A percentile compares a stretch with the other conserved stretches of the same genome.
Evolutionary conservation across 2,797 vertebrate genomes (phyloP).

Genomic region (Cirrhinus mrigala): DNA sequence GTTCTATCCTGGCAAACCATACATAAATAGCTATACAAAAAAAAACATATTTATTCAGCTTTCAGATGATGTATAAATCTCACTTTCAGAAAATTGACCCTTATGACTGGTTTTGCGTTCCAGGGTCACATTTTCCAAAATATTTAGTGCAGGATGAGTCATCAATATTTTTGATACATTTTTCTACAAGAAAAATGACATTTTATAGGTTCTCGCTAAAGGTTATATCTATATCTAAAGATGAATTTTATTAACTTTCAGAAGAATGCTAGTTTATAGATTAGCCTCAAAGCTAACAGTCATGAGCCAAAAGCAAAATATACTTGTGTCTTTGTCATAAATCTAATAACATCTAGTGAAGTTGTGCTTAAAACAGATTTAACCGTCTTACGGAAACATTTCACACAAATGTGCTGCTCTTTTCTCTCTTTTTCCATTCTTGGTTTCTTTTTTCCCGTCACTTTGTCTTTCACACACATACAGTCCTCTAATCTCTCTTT

Average conservation of each 20-base stretch:
- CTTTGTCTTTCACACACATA: constrained; percentile 5
- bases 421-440: background rate
- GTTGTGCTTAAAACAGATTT: background rate
- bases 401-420: background rate
- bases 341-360: background rate
- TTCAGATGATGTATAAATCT: no score
- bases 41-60: no score
- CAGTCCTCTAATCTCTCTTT: constrained; percentile 40
- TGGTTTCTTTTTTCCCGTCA: constrained; percentile 10
- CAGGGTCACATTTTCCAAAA: no score
- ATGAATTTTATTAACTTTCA: background rate
- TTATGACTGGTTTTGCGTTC: no score
- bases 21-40: no score
- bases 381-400: background rate
- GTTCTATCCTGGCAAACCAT: no score
- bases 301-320: background rate
- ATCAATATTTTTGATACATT: no score
- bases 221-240: background rate
- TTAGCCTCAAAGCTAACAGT: background rate
- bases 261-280: background rate
- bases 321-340: background rate
- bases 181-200: no score
- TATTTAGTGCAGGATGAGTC: no score
- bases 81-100: no score
- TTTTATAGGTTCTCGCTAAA: no score